Evolutionary conservation across 2,888 invertebrate species (phyloP).

Genomic region (Acrobasis repandana): DNA sequence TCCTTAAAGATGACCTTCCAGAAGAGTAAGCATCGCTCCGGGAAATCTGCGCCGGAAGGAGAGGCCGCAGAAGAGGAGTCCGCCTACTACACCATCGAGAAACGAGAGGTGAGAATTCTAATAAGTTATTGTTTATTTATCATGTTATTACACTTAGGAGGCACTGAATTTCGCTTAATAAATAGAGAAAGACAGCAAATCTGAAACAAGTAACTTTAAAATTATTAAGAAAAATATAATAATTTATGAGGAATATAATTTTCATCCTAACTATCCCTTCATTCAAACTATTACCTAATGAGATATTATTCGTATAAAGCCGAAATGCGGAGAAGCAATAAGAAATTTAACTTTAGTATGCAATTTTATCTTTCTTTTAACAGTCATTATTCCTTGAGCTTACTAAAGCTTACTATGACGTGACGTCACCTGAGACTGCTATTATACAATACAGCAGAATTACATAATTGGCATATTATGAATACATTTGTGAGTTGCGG

Average conservation of each 20-base stretch:
- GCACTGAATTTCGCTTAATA: too few relatives aligned
- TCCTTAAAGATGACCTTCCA: conserved; percentile 91
- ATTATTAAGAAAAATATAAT: too few relatives aligned
- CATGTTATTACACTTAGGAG: background rate
- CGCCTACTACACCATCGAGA: conserved; percentile 87
- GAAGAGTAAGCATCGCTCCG: conserved; percentile 85
- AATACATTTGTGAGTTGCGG: background rate
- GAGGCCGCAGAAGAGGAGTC: conserved; percentile 63
- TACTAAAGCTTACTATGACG: conserved; percentile 7
- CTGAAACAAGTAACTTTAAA: too few relatives aligned
- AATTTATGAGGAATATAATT: too few relatives aligned
- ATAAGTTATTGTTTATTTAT: background rate
- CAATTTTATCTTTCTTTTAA: too few relatives aligned
- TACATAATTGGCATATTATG: conserved; percentile 1
- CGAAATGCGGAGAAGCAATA: too few relatives aligned
- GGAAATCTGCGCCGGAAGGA: conserved; percentile 74
- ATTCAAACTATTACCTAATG: too few relatives aligned
- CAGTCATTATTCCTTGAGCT: background rate
- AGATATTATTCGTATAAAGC: too few relatives aligned
- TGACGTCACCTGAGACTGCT: conserved; percentile 1
- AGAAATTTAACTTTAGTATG: too few relatives aligned
- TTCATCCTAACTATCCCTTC: too few relatives aligned
- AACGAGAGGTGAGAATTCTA: conserved; percentile 74
- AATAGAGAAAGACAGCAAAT: too few relatives aligned
- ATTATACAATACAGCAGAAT: background rate